phyloP scores from a whole-genome alignment of 2,113 vertebrate genomes.

The Apeltes quadracus region DNA sequence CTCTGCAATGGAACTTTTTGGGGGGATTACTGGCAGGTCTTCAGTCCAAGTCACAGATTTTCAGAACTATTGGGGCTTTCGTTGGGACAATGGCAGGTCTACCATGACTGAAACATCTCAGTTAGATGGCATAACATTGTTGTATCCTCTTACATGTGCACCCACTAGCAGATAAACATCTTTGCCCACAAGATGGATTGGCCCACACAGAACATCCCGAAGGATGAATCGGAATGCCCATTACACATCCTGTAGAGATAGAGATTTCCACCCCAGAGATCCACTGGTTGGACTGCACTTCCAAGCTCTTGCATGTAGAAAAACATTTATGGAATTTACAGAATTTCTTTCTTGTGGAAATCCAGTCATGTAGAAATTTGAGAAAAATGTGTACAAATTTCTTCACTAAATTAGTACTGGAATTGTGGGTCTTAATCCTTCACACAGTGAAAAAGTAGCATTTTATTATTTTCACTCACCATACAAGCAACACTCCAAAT shows the following conservation, averaged over 20 bases:
- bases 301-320: neutral
- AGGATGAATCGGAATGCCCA: neutral
- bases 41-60: neutral
- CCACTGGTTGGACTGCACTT: neutral
- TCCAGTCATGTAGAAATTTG: neutral
- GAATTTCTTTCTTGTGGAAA: neutral
- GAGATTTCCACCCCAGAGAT: neutral
- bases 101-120: neutral
- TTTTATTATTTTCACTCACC: conserved; percentile 71
- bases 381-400: neutral
- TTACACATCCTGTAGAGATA: neutral
- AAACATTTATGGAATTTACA: neutral
- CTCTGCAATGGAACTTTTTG: neutral
- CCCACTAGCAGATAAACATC: neutral
- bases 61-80: neutral
- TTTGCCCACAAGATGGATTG: neutral
- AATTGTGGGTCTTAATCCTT: neutral
- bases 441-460: neutral
- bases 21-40: neutral
- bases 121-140: neutral
- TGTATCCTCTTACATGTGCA: neutral
- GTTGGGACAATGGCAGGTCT: neutral
- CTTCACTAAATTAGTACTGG: neutral
- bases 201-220: neutral
- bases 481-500: conserved; percentile 89